phyloP scores from a whole-genome alignment of 2,888 invertebrate species.

The Cremastinae sp. region DNA sequence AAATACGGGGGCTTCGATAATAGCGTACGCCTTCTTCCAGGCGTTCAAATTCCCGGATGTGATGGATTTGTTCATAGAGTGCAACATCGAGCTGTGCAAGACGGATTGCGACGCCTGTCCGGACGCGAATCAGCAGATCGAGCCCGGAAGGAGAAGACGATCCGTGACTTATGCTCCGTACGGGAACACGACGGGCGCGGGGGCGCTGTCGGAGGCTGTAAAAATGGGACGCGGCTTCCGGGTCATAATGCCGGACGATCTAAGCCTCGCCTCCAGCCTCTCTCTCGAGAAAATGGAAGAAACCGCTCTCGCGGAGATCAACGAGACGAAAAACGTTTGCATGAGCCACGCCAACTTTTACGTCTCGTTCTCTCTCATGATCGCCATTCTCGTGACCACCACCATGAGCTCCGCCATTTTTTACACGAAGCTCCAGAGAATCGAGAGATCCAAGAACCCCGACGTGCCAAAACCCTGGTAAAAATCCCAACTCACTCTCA shows the following conservation, averaged over 20 bases:
- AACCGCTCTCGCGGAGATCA: slow-evolving; percentile 56
- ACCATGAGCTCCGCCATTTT: slow-evolving; percentile 82
- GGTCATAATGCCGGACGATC: slow-evolving; percentile 87
- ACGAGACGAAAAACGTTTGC: slow-evolving; percentile 81
- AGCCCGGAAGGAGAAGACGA: slow-evolving; percentile 81
- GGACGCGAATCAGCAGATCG: slow-evolving; percentile 83
- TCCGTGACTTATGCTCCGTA: slow-evolving; percentile 65
- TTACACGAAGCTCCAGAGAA: slow-evolving; percentile 81
- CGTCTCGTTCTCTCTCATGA: slow-evolving; percentile 83
- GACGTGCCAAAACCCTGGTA: slow-evolving; percentile 61
- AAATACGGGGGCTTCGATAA: slow-evolving; percentile 87
- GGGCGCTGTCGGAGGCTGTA: slow-evolving; percentile 83
- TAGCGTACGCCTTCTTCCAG: slow-evolving; percentile 90
- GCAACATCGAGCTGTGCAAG: slow-evolving; percentile 91
- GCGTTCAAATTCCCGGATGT: slow-evolving; percentile 93
- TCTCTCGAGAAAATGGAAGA: slow-evolving; percentile 70
- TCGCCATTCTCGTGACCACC: slow-evolving; percentile 84
- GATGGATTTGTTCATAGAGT: slow-evolving; percentile 91
- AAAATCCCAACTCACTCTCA: neutral
- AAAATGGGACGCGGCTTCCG: slow-evolving; percentile 85
- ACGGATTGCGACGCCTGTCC: slow-evolving; percentile 89
- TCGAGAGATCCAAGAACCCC: slow-evolving; percentile 66
- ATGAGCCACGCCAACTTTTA: slow-evolving; percentile 85
- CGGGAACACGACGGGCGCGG: slow-evolving; percentile 74
- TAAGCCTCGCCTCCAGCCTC: slow-evolving; percentile 78